Conservation (phyloP, 2,113 vertebrate species). For the Tretioscincus oriximinensis region DNA sequence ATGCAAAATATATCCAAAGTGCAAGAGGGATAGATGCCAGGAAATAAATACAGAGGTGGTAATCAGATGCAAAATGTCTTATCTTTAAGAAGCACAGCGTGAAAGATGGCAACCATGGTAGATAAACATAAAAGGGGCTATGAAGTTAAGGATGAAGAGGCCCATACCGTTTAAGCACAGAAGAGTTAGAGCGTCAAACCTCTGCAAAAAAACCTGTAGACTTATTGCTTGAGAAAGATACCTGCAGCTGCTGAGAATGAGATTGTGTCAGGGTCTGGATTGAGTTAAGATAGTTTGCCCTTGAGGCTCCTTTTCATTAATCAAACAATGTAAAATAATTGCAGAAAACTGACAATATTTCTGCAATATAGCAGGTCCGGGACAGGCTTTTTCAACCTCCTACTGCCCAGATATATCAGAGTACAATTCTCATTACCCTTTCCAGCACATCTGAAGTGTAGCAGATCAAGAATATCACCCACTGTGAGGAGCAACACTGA, state of each 20-base stretch:
- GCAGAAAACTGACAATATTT: slow-evolving; percentile 50
- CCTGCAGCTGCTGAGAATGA: slow-evolving; percentile 50
- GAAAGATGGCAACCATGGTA: slow-evolving; percentile 56
- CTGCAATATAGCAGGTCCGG: slow-evolving; percentile 23
- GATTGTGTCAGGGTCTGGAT: slow-evolving; percentile 39
- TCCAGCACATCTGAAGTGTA: too few relatives aligned
- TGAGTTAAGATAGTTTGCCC: slow-evolving; percentile 47
- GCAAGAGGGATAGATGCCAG: slow-evolving; percentile 42
- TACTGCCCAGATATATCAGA: too few relatives aligned
- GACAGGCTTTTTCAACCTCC: too few relatives aligned
- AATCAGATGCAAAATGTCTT: slow-evolving; percentile 61
- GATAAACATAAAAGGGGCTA: slow-evolving; percentile 63
- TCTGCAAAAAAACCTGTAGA: slow-evolving; percentile 60
- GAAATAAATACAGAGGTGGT: slow-evolving; percentile 53
- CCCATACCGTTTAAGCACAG: slow-evolving; percentile 71
- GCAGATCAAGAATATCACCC: too few relatives aligned
- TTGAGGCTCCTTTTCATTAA: slow-evolving; percentile 50
- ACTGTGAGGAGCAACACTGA: too few relatives aligned
- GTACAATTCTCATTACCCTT: too few relatives aligned
- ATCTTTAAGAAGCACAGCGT: slow-evolving; percentile 69
- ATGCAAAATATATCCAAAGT: slow-evolving; percentile 59
- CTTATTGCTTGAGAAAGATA: slow-evolving; percentile 66
- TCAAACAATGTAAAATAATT: slow-evolving; percentile 46
- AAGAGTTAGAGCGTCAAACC: slow-evolving; percentile 65
- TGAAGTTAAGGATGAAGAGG: slow-evolving; percentile 72